Evolutionary conservation across 2,113 vertebrate species (phyloP).

Genomic region (Lonchura striata): DNA sequence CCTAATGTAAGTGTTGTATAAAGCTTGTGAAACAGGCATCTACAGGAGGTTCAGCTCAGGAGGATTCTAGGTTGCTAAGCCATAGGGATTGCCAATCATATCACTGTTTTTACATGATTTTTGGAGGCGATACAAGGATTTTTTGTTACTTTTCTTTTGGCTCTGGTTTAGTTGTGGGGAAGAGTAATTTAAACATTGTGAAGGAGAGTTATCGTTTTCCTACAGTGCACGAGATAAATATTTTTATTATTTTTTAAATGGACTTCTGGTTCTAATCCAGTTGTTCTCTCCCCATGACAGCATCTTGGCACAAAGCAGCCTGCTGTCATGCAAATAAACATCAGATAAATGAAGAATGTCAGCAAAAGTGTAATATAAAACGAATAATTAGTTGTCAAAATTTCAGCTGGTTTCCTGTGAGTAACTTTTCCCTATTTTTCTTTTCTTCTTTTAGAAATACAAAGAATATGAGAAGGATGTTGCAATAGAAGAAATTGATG

Average conservation of each 20-base stretch:
- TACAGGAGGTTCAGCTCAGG: not conserved
- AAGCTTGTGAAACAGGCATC: not conserved
- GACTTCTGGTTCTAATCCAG: not conserved
- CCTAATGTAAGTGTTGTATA: not conserved
- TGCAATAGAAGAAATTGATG: conserved; percentile 93
- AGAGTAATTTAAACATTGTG: not conserved
- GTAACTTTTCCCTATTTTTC: not conserved
- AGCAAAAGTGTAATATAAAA: not conserved
- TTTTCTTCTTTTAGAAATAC: conserved; percentile 86
- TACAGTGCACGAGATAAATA: not conserved
- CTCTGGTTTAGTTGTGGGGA: not conserved
- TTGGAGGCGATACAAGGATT: not conserved
- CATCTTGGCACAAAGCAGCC: not conserved
- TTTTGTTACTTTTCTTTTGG: not conserved
- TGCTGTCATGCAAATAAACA: not conserved
- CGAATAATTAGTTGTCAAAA: not conserved
- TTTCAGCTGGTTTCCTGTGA: not conserved
- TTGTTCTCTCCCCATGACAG: not conserved
- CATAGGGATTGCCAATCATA: not conserved
- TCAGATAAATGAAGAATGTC: not conserved
- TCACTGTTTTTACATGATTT: not conserved
- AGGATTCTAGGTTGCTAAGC: not conserved
- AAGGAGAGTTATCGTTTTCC: not conserved
- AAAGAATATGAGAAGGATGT: conserved; percentile 96
- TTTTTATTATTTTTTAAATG: not conserved